Conservation (phyloP, 2,888 invertebrate species). For the Galerucella pusilla region DNA sequence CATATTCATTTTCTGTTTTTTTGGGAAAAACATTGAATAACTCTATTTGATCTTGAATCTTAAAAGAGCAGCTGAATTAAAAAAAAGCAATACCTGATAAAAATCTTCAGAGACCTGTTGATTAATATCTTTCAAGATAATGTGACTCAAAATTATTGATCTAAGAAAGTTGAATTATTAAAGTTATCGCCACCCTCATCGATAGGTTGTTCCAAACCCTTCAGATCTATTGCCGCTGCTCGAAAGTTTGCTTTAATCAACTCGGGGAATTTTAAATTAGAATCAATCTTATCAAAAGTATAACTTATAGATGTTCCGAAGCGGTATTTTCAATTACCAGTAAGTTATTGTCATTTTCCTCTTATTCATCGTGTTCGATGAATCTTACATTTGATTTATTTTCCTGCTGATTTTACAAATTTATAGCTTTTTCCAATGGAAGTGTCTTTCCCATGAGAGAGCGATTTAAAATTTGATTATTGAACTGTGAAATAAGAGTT, state of each 20-base stretch:
- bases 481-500: too few species aligned
- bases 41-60: too few species aligned
- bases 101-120: background rate
- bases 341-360: constrained; percentile 33
- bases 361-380: constrained; percentile 12
- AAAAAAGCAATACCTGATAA: background rate
- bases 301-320: constrained; percentile 29
- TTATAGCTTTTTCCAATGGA: background rate
- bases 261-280: constrained; percentile 36
- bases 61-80: too few species aligned
- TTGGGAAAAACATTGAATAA: too few species aligned
- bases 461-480: too few species aligned
- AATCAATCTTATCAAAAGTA: constrained; percentile 28
- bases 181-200: constrained; percentile 19
- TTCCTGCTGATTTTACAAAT: constrained; percentile 10
- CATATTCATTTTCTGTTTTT: too few species aligned
- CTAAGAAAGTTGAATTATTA: constrained; percentile 22
- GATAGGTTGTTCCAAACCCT: constrained; percentile 16
- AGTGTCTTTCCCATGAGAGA: too few species aligned
- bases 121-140: background rate
- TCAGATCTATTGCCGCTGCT: constrained; percentile 15
- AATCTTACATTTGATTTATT: constrained; percentile 22
- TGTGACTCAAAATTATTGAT: constrained; percentile 14
- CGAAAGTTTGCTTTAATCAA: constrained; percentile 33
- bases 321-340: constrained; percentile 31